Percentiles rank a stretch among this genome's conserved stretches.
These are phyloP conservation scores for Catocala nupta DNA, from an alignment of 2,888 invertebrate species.

Conservation along the genomic window DNA sequence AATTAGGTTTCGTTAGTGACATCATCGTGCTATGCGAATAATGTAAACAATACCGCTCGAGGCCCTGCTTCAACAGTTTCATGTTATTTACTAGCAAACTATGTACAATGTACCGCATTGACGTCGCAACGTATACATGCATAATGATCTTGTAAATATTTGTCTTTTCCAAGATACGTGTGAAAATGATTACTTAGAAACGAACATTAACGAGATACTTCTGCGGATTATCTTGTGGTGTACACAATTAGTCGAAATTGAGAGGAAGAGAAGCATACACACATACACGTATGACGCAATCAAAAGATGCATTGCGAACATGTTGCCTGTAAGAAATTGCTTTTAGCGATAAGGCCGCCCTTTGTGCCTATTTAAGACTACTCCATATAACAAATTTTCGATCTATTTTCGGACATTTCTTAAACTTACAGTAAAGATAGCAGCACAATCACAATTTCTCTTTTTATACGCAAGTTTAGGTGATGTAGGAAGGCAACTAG, in stretches of 20 bases:
- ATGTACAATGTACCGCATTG: slow-evolving; percentile 25
- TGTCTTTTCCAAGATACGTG: slow-evolving; percentile 51
- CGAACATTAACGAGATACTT: slow-evolving; percentile 55
- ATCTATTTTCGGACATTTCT: no score
- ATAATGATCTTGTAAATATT: slow-evolving; percentile 55
- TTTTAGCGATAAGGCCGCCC: no score
- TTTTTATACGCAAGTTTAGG: slow-evolving; percentile 23
- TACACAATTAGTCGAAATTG: slow-evolving; percentile 33
- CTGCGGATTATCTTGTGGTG: slow-evolving; percentile 28
- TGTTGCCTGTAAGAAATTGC: no score
- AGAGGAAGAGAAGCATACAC: not conserved
- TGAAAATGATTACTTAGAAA: slow-evolving; percentile 60
- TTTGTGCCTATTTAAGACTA: no score
- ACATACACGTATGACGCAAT: no score
- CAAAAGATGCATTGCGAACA: no score
- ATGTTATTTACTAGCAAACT: slow-evolving; percentile 33
- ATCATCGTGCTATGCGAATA: slow-evolving; percentile 74
- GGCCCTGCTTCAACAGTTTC: slow-evolving; percentile 44
- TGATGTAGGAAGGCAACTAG: slow-evolving; percentile 33
- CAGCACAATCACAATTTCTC: no score
- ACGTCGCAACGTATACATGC: slow-evolving; percentile 29
- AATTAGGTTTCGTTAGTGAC: slow-evolving; percentile 80
- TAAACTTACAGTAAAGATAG: no score
- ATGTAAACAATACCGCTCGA: slow-evolving; percentile 65
- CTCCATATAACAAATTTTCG: no score